Percentiles rank a stretch among this genome's conserved stretches.
phyloP scores from a whole-genome alignment of 1,140 invertebrate genomes.

The Caerostris extrusa region DNA sequence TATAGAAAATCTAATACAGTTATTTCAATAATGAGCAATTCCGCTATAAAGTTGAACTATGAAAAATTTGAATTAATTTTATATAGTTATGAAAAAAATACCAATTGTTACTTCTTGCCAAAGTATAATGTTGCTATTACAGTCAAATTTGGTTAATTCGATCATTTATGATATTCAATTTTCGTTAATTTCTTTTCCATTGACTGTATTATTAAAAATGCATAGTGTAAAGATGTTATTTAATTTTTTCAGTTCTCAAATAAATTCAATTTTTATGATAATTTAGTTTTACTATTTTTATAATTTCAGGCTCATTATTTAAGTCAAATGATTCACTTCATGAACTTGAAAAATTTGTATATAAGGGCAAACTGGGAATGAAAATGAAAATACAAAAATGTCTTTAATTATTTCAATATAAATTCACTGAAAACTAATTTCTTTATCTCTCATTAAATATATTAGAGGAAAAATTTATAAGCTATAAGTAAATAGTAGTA shows the following conservation, averaged over 20 bases:
- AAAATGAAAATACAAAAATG: too few species aligned
- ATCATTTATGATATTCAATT: not conserved
- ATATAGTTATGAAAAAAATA: not conserved
- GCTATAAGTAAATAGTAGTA: too few species aligned
- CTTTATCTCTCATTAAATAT: too few species aligned
- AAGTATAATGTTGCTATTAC: not conserved
- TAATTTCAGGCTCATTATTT: too few species aligned
- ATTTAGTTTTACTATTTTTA: too few species aligned
- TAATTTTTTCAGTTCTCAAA: not conserved
- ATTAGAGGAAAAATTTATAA: too few species aligned
- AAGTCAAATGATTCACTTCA: too few species aligned
- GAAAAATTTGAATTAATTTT: not conserved
- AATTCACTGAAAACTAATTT: too few species aligned
- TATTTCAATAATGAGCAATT: not conserved
- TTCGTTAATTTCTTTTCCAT: not conserved
- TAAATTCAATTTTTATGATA: too few species aligned
- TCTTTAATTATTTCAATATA: too few species aligned
- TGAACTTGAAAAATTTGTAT: too few species aligned
- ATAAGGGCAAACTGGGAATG: too few species aligned
- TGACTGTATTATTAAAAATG: not conserved
- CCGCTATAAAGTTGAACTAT: not conserved
- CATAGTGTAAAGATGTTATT: not conserved
- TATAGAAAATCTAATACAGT: not conserved
- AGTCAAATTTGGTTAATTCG: not conserved
- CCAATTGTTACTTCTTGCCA: not conserved